Evolutionary conservation across 2,888 invertebrate species (phyloP).

Genomic region (Mythimna ferrago): DNA sequence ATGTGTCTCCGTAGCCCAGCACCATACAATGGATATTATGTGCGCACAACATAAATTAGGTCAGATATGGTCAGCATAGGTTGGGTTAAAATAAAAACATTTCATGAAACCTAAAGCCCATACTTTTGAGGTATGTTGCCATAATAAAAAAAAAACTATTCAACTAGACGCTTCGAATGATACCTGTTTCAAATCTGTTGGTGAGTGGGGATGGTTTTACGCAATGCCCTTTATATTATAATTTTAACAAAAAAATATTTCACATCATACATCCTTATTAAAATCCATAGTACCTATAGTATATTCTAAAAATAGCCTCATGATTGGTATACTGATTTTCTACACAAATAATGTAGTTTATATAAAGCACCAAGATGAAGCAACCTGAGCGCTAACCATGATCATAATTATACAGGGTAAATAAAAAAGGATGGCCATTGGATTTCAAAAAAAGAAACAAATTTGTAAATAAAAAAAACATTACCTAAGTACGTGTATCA

Average conservation of each 20-base stretch:
- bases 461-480: background rate
- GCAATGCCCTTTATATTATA: too few relatives aligned
- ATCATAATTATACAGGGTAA: background rate
- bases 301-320: slow-evolving; percentile 14
- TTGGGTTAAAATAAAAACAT: too few relatives aligned
- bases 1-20: too few relatives aligned
- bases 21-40: too few relatives aligned
- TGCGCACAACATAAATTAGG: too few relatives aligned
- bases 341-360: background rate
- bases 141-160: too few relatives aligned
- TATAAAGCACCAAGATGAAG: background rate
- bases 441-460: background rate
- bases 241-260: background rate
- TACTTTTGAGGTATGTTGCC: too few relatives aligned
- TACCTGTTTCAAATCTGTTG: too few relatives aligned
- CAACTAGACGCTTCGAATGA: too few relatives aligned
- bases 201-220: too few relatives aligned
- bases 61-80: too few relatives aligned
- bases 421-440: background rate
- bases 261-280: background rate
- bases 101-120: too few relatives aligned
- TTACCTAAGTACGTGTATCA: background rate
- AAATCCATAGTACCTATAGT: background rate
- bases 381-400: background rate
- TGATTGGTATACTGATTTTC: background rate